Conservation (phyloP, 2,113 vertebrate genomes). For the Planiliza haematocheilus region DNA sequence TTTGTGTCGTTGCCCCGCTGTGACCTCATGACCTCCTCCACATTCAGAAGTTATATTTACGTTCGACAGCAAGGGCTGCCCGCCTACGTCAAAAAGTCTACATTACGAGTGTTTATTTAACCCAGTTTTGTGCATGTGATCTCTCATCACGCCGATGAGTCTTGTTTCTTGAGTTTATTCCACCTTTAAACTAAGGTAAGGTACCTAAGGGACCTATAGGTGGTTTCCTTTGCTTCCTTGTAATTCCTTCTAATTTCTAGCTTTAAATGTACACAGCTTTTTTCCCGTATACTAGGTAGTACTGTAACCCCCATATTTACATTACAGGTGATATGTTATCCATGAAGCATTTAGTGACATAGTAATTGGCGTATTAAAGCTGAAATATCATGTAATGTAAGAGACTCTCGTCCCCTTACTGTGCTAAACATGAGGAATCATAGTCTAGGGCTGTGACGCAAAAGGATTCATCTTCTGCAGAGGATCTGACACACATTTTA, state of each 20-base stretch:
- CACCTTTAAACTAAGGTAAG: background rate
- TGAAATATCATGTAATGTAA: slow-evolving; percentile 1
- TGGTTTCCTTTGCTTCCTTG: too few relatives aligned
- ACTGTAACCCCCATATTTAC: too few relatives aligned
- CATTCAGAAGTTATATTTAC: slow-evolving; percentile 43
- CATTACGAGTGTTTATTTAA: slow-evolving; percentile 56
- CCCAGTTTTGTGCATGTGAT: slow-evolving; percentile 38
- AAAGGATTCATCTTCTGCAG: slow-evolving; percentile 57
- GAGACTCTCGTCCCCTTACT: background rate
- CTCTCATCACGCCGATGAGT: slow-evolving; percentile 7
- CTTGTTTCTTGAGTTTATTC: background rate
- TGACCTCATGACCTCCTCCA: slow-evolving; percentile 54
- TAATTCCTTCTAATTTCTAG: too few relatives aligned
- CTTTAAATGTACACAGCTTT: too few relatives aligned
- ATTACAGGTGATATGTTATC: too few relatives aligned
- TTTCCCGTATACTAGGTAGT: too few relatives aligned
- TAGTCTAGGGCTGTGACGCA: slow-evolving; percentile 44
- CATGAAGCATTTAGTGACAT: too few relatives aligned
- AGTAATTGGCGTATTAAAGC: too few relatives aligned
- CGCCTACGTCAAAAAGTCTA: slow-evolving; percentile 19
- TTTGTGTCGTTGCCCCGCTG: slow-evolving; percentile 42
- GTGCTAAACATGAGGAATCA: slow-evolving; percentile 39
- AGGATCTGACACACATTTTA: slow-evolving; percentile 57
- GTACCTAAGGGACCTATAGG: too few relatives aligned
- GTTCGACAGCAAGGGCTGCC: background rate